Evolutionary conservation across 2,113 vertebrate species (phyloP).

Genomic region (Tyrannus savana): DNA sequence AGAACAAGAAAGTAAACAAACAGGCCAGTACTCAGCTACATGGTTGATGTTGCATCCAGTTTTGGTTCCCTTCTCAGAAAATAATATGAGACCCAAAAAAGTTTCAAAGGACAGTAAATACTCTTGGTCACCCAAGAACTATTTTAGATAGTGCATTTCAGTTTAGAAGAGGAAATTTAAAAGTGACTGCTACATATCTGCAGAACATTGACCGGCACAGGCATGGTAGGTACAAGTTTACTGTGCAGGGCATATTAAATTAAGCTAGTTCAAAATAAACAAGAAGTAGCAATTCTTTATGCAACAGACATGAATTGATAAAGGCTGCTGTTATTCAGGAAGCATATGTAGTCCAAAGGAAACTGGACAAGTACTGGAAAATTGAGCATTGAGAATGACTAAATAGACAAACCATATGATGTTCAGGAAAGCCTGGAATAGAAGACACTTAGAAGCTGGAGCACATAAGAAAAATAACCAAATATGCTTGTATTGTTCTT

Average conservation of each 20-base stretch:
- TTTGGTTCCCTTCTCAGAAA: background rate
- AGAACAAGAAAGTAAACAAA: background rate
- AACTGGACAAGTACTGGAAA: background rate
- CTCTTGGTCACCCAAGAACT: background rate
- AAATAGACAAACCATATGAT: conserved; percentile 29
- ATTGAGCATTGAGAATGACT: background rate
- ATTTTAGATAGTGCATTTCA: background rate
- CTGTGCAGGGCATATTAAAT: background rate
- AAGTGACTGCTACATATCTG: background rate
- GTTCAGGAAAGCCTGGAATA: conserved; percentile 32
- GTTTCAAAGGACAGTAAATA: background rate
- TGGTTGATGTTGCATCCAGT: background rate
- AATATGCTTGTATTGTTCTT: background rate
- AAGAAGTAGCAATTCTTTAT: background rate
- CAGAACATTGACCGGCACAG: background rate
- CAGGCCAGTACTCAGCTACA: background rate
- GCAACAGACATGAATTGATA: background rate
- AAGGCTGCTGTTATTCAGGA: background rate
- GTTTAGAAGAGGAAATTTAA: background rate
- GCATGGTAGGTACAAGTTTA: background rate
- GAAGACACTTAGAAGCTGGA: conserved; percentile 5
- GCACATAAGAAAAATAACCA: background rate
- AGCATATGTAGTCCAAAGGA: background rate
- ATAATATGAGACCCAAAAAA: background rate
- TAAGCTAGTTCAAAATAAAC: background rate